These are phyloP conservation scores for Conopomorpha cramerella DNA, from an alignment of 1,140 invertebrate species.

Conservation along the genomic window DNA sequence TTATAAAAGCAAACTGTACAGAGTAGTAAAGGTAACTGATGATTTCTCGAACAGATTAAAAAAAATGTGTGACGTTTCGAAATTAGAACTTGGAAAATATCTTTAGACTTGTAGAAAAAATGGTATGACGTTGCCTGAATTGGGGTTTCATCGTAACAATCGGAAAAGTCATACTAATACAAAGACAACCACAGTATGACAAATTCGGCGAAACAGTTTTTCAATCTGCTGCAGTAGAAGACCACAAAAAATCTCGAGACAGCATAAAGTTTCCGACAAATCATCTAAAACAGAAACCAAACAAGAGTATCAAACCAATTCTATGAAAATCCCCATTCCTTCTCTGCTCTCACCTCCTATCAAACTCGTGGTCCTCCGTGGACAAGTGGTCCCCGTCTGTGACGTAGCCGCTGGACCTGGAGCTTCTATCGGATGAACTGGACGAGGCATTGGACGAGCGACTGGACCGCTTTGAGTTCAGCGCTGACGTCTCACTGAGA, in stretches of 20 bases:
- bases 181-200: too few species aligned
- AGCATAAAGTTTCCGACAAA: not conserved
- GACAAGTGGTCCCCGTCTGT: constrained; percentile 27
- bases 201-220: too few species aligned
- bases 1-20: not conserved
- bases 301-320: not conserved
- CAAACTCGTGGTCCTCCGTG: constrained; percentile 18
- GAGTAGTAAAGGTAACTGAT: not conserved
- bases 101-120: not conserved
- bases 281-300: not conserved
- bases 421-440: constrained; percentile 38
- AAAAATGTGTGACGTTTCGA: not conserved
- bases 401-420: constrained; percentile 38
- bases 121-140: too few species aligned
- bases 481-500: constrained; percentile 3
- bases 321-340: too few species aligned
- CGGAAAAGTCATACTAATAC: too few species aligned
- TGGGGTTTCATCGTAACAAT: too few species aligned
- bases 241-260: not conserved
- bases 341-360: constrained; percentile 30
- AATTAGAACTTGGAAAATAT: not conserved
- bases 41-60: not conserved
- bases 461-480: constrained; percentile 37
- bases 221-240: not conserved
- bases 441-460: constrained; percentile 43